phyloP scores from a whole-genome alignment of 2,113 vertebrate genomes.

The Hippocampus comes region DNA sequence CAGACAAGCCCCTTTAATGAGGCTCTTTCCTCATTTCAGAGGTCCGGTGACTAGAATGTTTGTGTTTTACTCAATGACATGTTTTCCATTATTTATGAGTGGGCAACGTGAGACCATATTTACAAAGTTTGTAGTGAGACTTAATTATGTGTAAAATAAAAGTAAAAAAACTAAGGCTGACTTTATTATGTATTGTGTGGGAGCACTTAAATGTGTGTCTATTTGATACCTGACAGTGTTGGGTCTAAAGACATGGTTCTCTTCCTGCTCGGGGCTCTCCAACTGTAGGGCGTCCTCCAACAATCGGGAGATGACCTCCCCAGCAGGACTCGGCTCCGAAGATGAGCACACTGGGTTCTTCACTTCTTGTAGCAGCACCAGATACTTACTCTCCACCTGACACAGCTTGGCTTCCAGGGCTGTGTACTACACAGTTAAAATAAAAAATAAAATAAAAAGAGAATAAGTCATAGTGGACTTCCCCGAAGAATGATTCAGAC shows the following conservation, averaged over 20 bases:
- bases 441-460: background rate
- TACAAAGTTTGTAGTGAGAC: too few species aligned
- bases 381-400: slow-evolving; percentile 94
- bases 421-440: slow-evolving; percentile 71
- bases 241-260: slow-evolving; percentile 83
- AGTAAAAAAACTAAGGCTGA: too few species aligned
- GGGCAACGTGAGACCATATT: too few species aligned
- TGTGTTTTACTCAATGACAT: too few species aligned
- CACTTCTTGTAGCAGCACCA: slow-evolving; percentile 93
- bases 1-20: too few species aligned
- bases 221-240: slow-evolving; percentile 84
- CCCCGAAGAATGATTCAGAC: slow-evolving; percentile 18
- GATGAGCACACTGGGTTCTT: slow-evolving; percentile 85
- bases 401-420: slow-evolving; percentile 92
- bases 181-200: background rate
- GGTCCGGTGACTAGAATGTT: too few species aligned
- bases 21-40: too few species aligned
- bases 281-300: slow-evolving; percentile 90
- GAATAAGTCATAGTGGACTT: slow-evolving; percentile 25
- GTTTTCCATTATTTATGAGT: too few species aligned
- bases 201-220: background rate
- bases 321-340: slow-evolving; percentile 78
- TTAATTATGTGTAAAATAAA: too few species aligned
- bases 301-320: slow-evolving; percentile 85
- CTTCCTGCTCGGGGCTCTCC: slow-evolving; percentile 80